Evolutionary conservation across 2,888 invertebrate species (phyloP), one percentile per base, ranked within the genome.

Genomic region (Clusia tigrina): DNA sequence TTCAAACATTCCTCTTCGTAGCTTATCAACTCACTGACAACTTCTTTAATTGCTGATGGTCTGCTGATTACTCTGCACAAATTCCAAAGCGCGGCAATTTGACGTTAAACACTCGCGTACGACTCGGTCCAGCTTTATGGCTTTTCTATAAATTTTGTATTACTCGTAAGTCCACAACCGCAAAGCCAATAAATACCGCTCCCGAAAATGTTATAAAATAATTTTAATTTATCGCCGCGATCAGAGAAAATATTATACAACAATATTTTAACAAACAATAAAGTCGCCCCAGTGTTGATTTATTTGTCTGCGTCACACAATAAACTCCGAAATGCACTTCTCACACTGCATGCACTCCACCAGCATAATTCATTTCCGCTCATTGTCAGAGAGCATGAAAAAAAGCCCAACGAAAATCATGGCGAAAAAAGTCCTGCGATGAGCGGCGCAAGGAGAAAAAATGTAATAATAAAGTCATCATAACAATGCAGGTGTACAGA

Each of bases 311-410:
- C 48, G 20, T 48, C 48, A 76, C 74, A 79, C 66, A 71, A 78
- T 78, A 71, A 74, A 76, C 71, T 76, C 71, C 73, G 72, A 78
- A 78, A 73, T 78, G 75, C 75, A 73, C n/a, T n/a, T n/a, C 72
- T 76, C 72, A 70, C 70, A 73, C 72, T 42, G 42, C 42, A 42
- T 42, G 22, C 46, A 56, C 54, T 38, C 65, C 64, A 61, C 68
- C 71, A 73, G 78, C 79, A 79, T 79, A 79, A 79, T 79, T 80
- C 78, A 79, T 79, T 78, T 79, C 79, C 79, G 78, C 73, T 79
- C 76, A 79, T 79, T 79, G 80, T 79, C 78, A 79, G 73, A 72
- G 71, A 76, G 71, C 60, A 38, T 54, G 48, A 42, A n/a, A 37
- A 37, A 37, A 71, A 69, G 71, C 23, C 25, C 70, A 69, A 65